phyloP scores from a whole-genome alignment of 2,888 invertebrate species.

The Leucophenga maculata region DNA sequence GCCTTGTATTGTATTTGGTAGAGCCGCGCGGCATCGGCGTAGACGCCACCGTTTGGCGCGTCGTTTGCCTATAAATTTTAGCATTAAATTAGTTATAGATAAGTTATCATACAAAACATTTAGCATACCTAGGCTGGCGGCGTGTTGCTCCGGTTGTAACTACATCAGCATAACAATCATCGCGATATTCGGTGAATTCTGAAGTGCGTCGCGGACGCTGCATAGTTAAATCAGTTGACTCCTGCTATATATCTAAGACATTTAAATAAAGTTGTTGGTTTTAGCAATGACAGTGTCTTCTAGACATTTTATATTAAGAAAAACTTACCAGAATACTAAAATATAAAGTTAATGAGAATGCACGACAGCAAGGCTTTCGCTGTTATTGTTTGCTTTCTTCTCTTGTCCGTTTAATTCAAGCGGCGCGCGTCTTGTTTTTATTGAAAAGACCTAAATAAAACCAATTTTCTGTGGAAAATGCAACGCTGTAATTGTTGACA shows the following conservation, averaged over 20 bases:
- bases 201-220: conserved; percentile 10
- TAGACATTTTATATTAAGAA: too few relatives aligned
- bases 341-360: too few relatives aligned
- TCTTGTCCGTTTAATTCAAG: too few relatives aligned
- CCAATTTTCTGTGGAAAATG: not conserved
- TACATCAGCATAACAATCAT: not conserved
- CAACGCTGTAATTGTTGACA: conserved; percentile 44
- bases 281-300: too few relatives aligned
- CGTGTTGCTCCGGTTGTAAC: not conserved
- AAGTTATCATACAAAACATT: too few relatives aligned
- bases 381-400: too few relatives aligned
- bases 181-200: conserved; percentile 7
- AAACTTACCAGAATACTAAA: too few relatives aligned
- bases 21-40: not conserved
- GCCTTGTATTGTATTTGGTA: not conserved
- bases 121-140: conserved; percentile 8
- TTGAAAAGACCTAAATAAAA: too few relatives aligned
- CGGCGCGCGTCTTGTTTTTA: too few relatives aligned
- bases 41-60: not conserved
- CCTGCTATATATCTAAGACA: too few relatives aligned
- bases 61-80: conserved; percentile 1
- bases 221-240: not conserved
- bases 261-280: too few relatives aligned
- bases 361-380: too few relatives aligned
- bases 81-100: not conserved